A percentile compares a stretch with the other conserved stretches of the same genome.
Evolutionary conservation across 2,888 invertebrate species (phyloP).

Genomic region (Tiliacea aurago): DNA sequence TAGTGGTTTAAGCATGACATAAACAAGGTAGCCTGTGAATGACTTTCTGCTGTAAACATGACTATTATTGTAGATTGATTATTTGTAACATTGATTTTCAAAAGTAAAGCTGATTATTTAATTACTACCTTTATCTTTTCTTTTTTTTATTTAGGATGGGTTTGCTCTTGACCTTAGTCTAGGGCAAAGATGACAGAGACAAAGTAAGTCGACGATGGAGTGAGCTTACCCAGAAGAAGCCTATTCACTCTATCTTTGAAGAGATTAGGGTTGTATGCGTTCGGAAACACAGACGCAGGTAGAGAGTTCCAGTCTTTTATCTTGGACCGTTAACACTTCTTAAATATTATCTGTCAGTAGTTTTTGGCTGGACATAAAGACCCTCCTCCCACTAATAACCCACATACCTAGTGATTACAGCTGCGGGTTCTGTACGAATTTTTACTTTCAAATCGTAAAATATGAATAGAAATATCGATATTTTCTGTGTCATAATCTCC

Average conservation of each 20-base stretch:
- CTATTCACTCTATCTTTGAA: too few relatives aligned
- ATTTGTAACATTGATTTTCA: neutral
- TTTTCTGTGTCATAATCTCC: neutral
- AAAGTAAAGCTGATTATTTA: neutral
- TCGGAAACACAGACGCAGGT: too few relatives aligned
- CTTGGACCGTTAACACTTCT: neutral
- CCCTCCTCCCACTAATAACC: neutral
- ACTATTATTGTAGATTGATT: neutral
- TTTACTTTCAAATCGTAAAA: neutral
- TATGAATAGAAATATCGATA: conserved; percentile 18
- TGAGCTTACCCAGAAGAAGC: too few relatives aligned
- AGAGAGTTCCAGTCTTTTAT: too few relatives aligned
- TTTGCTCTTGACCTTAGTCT: too few relatives aligned
- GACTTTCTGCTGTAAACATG: neutral
- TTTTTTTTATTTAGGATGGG: too few relatives aligned
- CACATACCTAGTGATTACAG: neutral
- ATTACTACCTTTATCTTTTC: too few relatives aligned
- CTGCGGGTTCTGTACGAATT: neutral
- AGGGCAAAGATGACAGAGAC: too few relatives aligned
- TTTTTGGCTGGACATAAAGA: neutral
- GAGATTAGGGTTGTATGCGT: too few relatives aligned
- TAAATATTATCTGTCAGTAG: too few relatives aligned
- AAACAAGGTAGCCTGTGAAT: neutral
- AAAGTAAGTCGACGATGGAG: too few relatives aligned
- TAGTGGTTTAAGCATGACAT: neutral